Conservation (phyloP, 2,797 vertebrate species). For the Anguilla pacifica region DNA sequence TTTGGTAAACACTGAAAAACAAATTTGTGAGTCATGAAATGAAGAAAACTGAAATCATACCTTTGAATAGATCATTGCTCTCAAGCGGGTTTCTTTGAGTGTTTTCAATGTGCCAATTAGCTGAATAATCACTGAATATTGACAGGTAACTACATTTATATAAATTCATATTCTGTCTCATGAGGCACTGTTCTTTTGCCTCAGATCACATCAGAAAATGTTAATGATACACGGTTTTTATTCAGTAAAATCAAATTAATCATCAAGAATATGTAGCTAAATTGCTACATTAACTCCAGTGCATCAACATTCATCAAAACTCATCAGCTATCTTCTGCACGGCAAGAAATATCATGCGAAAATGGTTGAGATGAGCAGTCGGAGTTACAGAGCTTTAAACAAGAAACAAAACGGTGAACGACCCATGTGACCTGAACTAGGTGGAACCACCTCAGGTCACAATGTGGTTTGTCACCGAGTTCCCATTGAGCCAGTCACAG, state of each 20-base stretch:
- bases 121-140: background rate
- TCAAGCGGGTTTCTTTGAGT: background rate
- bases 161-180: background rate
- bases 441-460: background rate
- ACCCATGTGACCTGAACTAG: background rate
- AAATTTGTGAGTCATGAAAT: background rate
- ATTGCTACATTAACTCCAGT: background rate
- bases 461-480: background rate
- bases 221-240: background rate
- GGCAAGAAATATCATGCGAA: background rate
- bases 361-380: background rate
- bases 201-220: background rate
- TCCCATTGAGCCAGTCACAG: background rate
- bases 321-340: background rate
- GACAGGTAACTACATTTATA: background rate
- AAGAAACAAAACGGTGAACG: background rate
- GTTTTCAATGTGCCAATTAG: background rate
- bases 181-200: background rate
- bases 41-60: background rate
- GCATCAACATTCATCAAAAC: background rate
- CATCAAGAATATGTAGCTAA: background rate
- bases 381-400: background rate
- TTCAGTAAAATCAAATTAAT: background rate
- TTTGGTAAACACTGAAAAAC: background rate
- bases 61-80: constrained; percentile 6